phyloP scores from a whole-genome alignment of 2,113 vertebrate genomes.

The Chaetodon auriga region DNA sequence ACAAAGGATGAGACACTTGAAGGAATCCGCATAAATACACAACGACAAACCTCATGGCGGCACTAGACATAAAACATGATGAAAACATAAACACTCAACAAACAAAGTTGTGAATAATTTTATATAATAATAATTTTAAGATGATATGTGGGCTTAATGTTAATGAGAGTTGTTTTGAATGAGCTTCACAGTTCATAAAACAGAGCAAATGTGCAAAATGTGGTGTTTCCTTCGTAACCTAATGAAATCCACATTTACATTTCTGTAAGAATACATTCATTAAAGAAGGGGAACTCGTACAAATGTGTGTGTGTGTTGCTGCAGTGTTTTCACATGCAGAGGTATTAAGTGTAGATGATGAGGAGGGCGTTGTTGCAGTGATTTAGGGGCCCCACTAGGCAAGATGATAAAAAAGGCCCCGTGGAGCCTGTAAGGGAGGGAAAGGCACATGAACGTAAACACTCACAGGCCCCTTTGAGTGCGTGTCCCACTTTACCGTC shows the following conservation, averaged over 20 bases:
- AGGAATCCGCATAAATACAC: no score
- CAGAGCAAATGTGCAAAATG: neutral
- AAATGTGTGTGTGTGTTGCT: neutral
- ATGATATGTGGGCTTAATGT: neutral
- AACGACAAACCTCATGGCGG: neutral
- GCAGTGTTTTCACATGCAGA: slow-evolving; percentile 36
- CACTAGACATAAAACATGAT: neutral
- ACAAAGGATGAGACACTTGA: neutral
- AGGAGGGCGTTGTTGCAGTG: slow-evolving; percentile 57
- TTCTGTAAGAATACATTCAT: neutral
- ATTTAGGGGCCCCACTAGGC: slow-evolving; percentile 63
- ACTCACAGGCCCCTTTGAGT: slow-evolving; percentile 24
- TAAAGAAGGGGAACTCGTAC: neutral
- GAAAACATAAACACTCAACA: neutral
- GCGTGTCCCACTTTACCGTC: slow-evolving; percentile 51
- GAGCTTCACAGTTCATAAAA: neutral
- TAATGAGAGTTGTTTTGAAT: neutral
- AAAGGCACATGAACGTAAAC: slow-evolving; percentile 42
- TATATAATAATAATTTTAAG: no score
- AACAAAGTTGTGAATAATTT: neutral
- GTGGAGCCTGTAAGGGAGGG: slow-evolving; percentile 20
- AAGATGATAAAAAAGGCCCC: slow-evolving; percentile 62
- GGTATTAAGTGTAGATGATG: slow-evolving; percentile 58
- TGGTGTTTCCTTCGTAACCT: neutral
- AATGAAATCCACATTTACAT: neutral